Evolutionary conservation across 1,140 invertebrate genomes (phyloP).

Genomic region (Archegozetes longisetosus): DNA sequence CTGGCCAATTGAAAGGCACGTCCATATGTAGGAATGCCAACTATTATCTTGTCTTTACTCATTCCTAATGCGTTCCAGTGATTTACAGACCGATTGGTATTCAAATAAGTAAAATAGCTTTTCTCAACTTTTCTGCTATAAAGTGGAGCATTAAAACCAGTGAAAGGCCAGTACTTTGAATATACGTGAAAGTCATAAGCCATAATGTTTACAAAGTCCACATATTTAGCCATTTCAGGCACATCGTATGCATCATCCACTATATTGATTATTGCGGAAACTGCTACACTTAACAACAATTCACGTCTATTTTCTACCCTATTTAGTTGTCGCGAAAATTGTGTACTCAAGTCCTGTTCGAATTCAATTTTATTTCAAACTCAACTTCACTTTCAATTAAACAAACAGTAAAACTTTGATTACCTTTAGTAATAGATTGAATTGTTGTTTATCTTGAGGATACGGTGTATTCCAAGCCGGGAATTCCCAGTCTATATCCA

Average conservation of each 20-base stretch:
- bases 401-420: not conserved
- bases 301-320: not conserved
- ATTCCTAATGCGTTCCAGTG: constrained; percentile 74
- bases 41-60: constrained; percentile 64
- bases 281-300: constrained; percentile 34
- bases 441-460: constrained; percentile 20
- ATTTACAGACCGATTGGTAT: constrained; percentile 64
- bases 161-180: constrained; percentile 51
- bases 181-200: constrained; percentile 74
- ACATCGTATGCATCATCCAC: constrained; percentile 56
- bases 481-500: constrained; percentile 47
- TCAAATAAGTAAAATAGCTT: constrained; percentile 68
- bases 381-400: not conserved
- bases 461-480: constrained; percentile 27
- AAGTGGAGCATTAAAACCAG: constrained; percentile 61
- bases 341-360: not conserved
- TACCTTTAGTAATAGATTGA: constrained; percentile 18
- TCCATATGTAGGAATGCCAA: constrained; percentile 73
- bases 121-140: constrained; percentile 43
- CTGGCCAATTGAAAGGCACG: constrained; percentile 54
- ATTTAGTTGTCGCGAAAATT: constrained; percentile 11
- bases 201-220: constrained; percentile 76
- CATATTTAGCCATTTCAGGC: constrained; percentile 37
- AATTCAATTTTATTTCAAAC: not conserved
- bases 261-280: constrained; percentile 35